Evolutionary conservation across 2,113 vertebrate genomes (phyloP), one percentile per base, ranked within the genome.

Genomic region (Chaetodon auriga): DNA sequence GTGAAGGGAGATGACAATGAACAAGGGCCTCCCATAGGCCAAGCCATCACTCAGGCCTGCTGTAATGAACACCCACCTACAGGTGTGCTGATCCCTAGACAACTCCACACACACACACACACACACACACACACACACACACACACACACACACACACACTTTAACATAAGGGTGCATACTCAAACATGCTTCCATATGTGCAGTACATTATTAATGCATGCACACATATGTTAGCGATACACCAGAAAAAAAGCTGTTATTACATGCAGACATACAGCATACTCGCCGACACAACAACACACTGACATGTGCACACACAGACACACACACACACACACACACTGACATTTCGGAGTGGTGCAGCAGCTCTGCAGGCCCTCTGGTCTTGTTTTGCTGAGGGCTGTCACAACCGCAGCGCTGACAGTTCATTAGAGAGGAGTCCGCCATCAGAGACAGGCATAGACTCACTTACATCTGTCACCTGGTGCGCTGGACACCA

Each of bases 21-120:
- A 94, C 92, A 94, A 94, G 93, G 85, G 87, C 77, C 75, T 90
- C 82, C 63, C 65, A 82, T 74, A 71, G 91, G 93, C 92, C 93
- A 93, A 92, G 87, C 73, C 90, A 90, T 95, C 94, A 95, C 91
- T 93, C 91, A 92, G 89, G 75, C 84, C 80, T 57, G 68, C 86
- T 93, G 93, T 93, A 95, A 94, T 93, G 92, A 95, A 92, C 91
- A 91, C 91, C 88, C 79, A 91, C 64, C 71, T 90, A 93, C 94
- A 95, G 93, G 94, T 95, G 92, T 90, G 89, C 92, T 78, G 86
- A 75, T 86, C 81, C 73, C 66, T 10, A 45, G 55, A 73, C 85
- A 75, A 66, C 61, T 7, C 38, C 6, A 10, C 51, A 66, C 36
- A 72, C 55, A 15, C 60, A 30, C 70, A 23, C 55, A 72, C 62